Base-by-base conservation (phyloP, 2,888 invertebrate species). In the Nemotelus pantherinus region DNA sequence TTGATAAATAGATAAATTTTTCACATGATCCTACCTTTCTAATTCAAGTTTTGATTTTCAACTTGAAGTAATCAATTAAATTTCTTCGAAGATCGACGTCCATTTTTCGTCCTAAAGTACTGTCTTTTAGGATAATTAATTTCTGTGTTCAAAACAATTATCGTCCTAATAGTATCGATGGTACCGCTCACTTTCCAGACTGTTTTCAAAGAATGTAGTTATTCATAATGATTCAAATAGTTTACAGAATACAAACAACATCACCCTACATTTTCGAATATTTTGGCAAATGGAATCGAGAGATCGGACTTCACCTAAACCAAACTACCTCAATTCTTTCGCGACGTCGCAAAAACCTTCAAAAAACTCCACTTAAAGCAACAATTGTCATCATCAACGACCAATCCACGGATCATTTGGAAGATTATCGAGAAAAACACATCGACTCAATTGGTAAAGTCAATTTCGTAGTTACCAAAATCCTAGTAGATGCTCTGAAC, bases 361-460 rank as follows among this genome's bases (percentile, higher is more conserved):
- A 82, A 79, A 83, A 84, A 47, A 77, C 81, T 10, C 74, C 76
- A 25, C 57, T 86, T 4, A 83, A 81, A 25, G 81, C 83, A 6
- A 83, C 84, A 6, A 82, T 82, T 74, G 85, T 86, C n/a, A 79
- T 88, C 64, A 85, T 85, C 3, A 83, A 87, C 81, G 83, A 84
- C 2, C 85, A 87, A 65, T 85, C 88, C 2, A 77, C 86, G 43
- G 84, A 88, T 80, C 88, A 89, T 82, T 81, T 89, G 68, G 85
- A 84, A 68, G 89, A 89, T 83, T 88, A 86, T 80, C 82, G 84
- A 75, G 83, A 88, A 63, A 85, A 84, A 77, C 87, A 88, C 79
- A 85, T 88, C 4, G 92, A 92, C 82, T 90, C 91, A n/a, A 90
- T 91, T 72, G 89, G 91, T 2, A 92, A 92, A 85, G 90, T 90